Base-by-base conservation (phyloP, 53 echinoderm and acorn worm species). In the Mesocentrotus franciscanus region DNA sequence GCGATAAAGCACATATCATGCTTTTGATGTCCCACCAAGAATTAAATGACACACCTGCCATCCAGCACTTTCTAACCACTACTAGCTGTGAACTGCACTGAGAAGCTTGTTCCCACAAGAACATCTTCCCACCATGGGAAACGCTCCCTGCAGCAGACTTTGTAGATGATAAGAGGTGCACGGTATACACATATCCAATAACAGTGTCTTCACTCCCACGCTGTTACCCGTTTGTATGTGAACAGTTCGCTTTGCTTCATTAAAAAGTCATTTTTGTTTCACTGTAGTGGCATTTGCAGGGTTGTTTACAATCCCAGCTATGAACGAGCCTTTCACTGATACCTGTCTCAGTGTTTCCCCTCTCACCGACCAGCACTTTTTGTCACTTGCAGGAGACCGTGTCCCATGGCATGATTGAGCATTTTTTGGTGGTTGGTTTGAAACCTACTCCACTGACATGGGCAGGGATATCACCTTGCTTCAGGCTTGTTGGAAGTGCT, bases 311-410 rank as follows among this genome's bases (percentile, higher is more conserved):
- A 14, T 76, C 13, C 9, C 33, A 15, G 42, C 4, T 58, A 58
- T 87, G 87, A 87, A 87, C 58, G 4, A 27, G n/a, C 56, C 58
- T 58, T 42, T 24, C 87, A 1, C 58, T 10, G 42, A n/a, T 87
- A 87, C 87, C 87, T 87, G 58, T 87, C 87, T 36, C 17, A 4
- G 14, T 2, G 68, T 36, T 64, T 62, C 91, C 91, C 91, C 64
- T 66, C 33, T 35, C 91, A 64, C 22, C 36, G 75, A n/a, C 87
- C 66, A 13, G 36, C 35, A 58, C 60, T 22, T 66, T 90, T 39
- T 61, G 57, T 91, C 91, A 91, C 91, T 91, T 91, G 33, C 91
- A 91, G 91, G 64, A 66, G 91, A 91, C 36, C 91, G 68, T 91
- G 32, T 14, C 91, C 61, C 39, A 34, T 91, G 33, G 91, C 61